These are phyloP conservation scores for Bradysia coprophila DNA, from an alignment of 1,140 invertebrate genomes.

Conservation along the genomic window DNA sequence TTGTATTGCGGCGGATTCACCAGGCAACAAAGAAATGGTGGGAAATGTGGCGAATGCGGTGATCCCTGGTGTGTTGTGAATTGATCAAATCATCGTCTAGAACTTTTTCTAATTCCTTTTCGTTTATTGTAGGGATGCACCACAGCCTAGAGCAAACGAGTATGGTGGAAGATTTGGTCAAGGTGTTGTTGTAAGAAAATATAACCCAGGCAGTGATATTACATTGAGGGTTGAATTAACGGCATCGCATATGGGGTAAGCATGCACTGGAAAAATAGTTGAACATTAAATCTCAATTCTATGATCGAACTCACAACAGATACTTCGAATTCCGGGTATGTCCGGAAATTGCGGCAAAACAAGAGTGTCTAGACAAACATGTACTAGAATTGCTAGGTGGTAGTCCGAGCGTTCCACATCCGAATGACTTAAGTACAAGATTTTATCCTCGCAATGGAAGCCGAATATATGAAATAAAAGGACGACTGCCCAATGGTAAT, in stretches of 20 bases:
- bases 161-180: conserved; percentile 65
- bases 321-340: conserved; percentile 80
- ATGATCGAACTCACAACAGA: conserved; percentile 5
- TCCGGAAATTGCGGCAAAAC: conserved; percentile 37
- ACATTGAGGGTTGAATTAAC: conserved; percentile 58
- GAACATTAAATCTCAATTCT: not conserved
- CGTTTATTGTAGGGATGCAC: conserved; percentile 27
- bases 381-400: conserved; percentile 36
- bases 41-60: conserved; percentile 78
- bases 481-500: conserved; percentile 38
- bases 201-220: conserved; percentile 43
- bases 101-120: too few species aligned
- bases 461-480: conserved; percentile 55
- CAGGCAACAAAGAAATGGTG: conserved; percentile 49
- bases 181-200: conserved; percentile 59
- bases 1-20: conserved; percentile 75
- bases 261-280: not conserved
- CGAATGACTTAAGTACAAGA: conserved; percentile 25
- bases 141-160: conserved; percentile 58
- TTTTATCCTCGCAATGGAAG: conserved; percentile 63
- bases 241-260: conserved; percentile 50
- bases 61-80: conserved; percentile 42
- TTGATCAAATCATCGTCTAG: too few species aligned
- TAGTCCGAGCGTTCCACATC: conserved; percentile 12
- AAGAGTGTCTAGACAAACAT: conserved; percentile 59